A percentile compares a stretch with the other conserved stretches of the same genome.
These are phyloP conservation scores for Lampris incognitus DNA, from an alignment of 2,113 vertebrate genomes.

Conservation along the genomic window DNA sequence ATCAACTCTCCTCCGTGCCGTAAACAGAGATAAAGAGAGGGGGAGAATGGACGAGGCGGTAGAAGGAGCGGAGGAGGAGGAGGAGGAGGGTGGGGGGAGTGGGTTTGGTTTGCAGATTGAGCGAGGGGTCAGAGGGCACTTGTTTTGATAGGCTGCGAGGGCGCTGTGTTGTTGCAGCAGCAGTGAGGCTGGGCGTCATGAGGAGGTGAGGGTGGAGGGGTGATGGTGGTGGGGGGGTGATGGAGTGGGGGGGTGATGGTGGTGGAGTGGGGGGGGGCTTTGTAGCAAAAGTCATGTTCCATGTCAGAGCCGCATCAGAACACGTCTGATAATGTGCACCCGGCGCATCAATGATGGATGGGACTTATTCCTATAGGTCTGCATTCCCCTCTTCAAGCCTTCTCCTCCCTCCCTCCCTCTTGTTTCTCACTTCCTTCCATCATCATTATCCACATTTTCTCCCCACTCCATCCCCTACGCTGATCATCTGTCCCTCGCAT, in stretches of 20 bases:
- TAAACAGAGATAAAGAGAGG: constrained; percentile 4
- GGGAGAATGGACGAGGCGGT: not conserved
- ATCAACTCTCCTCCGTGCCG: constrained; percentile 1
- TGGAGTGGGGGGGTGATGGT: constrained; percentile 22
- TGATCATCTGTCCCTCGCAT: constrained; percentile 6
- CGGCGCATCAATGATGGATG: constrained; percentile 74
- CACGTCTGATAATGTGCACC: constrained; percentile 76
- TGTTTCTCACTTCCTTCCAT: constrained; percentile 23
- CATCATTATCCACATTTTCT: constrained; percentile 14
- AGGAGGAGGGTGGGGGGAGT: not conserved
- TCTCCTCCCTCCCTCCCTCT: constrained; percentile 12
- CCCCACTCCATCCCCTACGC: not conserved
- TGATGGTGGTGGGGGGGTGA: not conserved
- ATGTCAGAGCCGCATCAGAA: constrained; percentile 72
- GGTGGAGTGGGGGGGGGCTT: constrained; percentile 46
- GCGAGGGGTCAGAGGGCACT: constrained; percentile 43
- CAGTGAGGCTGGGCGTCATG: constrained; percentile 30
- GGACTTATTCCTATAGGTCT: constrained; percentile 18
- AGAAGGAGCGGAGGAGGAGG: not conserved
- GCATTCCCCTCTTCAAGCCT: not conserved
- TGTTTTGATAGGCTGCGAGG: constrained; percentile 58
- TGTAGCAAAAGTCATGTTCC: constrained; percentile 67
- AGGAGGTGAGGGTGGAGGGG: not conserved
- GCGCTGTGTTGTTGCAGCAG: not conserved
- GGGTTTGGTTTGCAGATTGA: constrained; percentile 29